phyloP scores from a whole-genome alignment of 2,888 invertebrate species.

The Mythimna loreyi region DNA sequence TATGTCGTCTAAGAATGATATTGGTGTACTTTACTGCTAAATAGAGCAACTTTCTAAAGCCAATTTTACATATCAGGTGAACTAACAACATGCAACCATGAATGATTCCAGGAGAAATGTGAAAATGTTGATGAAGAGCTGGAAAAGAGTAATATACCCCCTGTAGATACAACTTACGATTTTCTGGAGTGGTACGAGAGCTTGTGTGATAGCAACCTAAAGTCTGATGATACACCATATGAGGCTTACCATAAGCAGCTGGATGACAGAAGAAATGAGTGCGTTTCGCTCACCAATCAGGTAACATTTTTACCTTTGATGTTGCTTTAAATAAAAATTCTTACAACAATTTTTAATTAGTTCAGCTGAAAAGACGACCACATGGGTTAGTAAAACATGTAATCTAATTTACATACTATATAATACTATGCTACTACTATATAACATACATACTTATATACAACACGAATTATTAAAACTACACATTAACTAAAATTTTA shows the following conservation, averaged over 20 bases:
- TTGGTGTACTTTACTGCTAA: background rate
- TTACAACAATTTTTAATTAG: too few species aligned
- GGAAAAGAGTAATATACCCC: conserved; percentile 67
- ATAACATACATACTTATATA: too few species aligned
- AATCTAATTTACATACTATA: too few species aligned
- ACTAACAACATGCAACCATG: conserved; percentile 11
- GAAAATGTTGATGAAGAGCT: conserved; percentile 52
- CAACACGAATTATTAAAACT: too few species aligned
- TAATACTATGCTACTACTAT: too few species aligned
- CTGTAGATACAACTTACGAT: conserved; percentile 92
- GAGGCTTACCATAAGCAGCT: conserved; percentile 94
- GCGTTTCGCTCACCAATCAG: conserved; percentile 92
- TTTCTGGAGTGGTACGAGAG: conserved; percentile 95
- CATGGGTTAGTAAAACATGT: too few species aligned
- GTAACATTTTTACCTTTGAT: conserved; percentile 74
- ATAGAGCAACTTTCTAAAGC: background rate
- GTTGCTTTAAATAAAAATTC: too few species aligned
- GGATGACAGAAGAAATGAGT: conserved; percentile 92
- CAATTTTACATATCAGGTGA: background rate
- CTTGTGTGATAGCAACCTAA: conserved; percentile 93
- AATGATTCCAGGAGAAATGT: conserved; percentile 62
- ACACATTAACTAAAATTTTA: too few species aligned
- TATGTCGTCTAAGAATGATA: too few species aligned
- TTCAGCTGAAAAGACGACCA: too few species aligned
- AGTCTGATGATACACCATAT: conserved; percentile 93